phyloP scores from a whole-genome alignment of 1,140 invertebrate species.

The Sarcophaga peregrina region DNA sequence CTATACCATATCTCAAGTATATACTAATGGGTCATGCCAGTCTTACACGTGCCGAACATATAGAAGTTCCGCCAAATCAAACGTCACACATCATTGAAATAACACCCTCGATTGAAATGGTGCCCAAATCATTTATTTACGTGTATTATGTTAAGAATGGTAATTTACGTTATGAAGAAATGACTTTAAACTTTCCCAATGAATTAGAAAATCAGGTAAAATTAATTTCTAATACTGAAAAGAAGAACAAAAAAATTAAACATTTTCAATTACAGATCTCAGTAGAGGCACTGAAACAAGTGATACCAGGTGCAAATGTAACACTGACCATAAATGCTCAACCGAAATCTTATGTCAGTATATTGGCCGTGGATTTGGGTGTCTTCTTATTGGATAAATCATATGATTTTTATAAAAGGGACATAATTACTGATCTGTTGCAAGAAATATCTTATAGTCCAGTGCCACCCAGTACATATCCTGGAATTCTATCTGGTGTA shows the following conservation, averaged over 20 bases:
- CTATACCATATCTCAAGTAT: conserved; percentile 80
- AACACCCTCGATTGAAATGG: conserved; percentile 80
- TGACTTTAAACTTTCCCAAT: conserved; percentile 80
- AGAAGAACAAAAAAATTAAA: not conserved
- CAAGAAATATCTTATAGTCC: not conserved
- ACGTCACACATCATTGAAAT: conserved; percentile 61
- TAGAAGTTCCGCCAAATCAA: conserved; percentile 66
- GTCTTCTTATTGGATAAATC: not conserved
- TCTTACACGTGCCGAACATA: conserved; percentile 74
- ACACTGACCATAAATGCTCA: not conserved
- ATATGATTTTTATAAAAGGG: not conserved
- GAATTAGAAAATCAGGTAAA: conserved; percentile 82
- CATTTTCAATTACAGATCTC: not conserved
- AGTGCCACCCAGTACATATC: not conserved
- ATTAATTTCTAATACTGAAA: not conserved
- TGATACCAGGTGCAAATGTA: not conserved
- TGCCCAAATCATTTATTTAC: conserved; percentile 81
- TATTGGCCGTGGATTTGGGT: conserved; percentile 19
- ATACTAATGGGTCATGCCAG: conserved; percentile 88
- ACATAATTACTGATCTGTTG: not conserved
- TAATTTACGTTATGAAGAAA: conserved; percentile 83
- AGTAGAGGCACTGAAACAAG: not conserved
- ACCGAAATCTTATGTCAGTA: conserved; percentile 14
- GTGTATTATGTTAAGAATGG: conserved; percentile 74
- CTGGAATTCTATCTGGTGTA: not conserved